Evolutionary conservation across 1,140 invertebrate species (phyloP), one percentile per base, ranked within the genome.

Genomic region (Hycleus phaleratus): DNA sequence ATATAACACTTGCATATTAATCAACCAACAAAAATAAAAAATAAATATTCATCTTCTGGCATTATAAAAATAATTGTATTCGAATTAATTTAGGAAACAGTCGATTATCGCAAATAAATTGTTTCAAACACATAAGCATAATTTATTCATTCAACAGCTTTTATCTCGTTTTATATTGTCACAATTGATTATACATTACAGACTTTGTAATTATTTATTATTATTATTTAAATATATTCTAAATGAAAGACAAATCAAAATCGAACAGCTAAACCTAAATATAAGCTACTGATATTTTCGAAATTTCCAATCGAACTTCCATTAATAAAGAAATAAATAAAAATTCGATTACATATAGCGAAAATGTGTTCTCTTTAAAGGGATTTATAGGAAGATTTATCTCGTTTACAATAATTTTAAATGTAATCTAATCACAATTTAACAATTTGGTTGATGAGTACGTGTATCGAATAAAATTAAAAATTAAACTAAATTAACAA

Each of bases 151-250:
- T 59, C 52, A 68, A 63, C 63, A 65, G 60, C 60, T 63, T 61
- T 64, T 61, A 53, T 56, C 55, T 61, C 54, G 52, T 54, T 62
- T 59, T 61, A 71, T 71, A 71, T 71, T 71, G 69, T 71, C 69
- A 69, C 63, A 65, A 66, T 63, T 69, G 69, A 71, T 71, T 71
- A 32, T 32, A 71, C 62, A 66, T 60, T 66, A 64, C 46, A 47
- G 32, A 32, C 49, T 64, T 42, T 42, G 40, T 42, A n/a, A 11
- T 11, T 42, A 8, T 42, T 10, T 10, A 42, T 42, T 4, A 5
- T 32, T 7, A 32, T 5, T 32, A 32, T 5, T 5, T 32, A 32
- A 5, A 32, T 32, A 32, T 32, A 32, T 3, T 32, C 51, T 53
- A 53, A 53, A 26, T 24, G 38, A 53, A 46, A 53, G 46, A 32